Conservation (phyloP, 1,140 invertebrate genomes). For the Cyclina sinensis region DNA sequence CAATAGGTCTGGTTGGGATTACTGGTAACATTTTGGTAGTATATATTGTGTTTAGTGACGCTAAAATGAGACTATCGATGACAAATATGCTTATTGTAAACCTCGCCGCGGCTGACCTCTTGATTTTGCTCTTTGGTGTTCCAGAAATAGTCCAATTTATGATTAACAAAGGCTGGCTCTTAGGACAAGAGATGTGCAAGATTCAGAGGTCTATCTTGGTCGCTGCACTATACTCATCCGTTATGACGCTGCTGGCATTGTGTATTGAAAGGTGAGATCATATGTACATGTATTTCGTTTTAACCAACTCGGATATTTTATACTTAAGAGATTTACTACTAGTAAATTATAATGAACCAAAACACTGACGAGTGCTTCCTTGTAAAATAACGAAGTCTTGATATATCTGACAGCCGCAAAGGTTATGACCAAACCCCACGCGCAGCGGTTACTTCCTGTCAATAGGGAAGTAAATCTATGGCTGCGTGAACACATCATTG, state of each 20-base stretch:
- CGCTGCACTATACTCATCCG: slow-evolving; percentile 84
- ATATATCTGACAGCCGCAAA: no score
- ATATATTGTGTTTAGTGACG: slow-evolving; percentile 82
- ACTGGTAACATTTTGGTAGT: slow-evolving; percentile 85
- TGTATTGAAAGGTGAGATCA: slow-evolving; percentile 86
- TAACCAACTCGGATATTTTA: no score
- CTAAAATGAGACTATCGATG: slow-evolving; percentile 83
- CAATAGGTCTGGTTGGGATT: slow-evolving; percentile 75
- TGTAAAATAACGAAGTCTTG: no score
- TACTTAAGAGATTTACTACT: no score
- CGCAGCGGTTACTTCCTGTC: no score
- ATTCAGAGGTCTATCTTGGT: slow-evolving; percentile 82
- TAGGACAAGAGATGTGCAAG: slow-evolving; percentile 82
- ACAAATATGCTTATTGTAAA: slow-evolving; percentile 86
- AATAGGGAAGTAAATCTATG: no score
- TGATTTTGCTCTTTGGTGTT: slow-evolving; percentile 85
- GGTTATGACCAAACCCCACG: no score
- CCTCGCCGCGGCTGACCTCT: slow-evolving; percentile 84
- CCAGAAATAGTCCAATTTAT: slow-evolving; percentile 86
- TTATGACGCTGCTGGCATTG: slow-evolving; percentile 85
- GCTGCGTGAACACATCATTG: no score
- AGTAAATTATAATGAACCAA: no score
- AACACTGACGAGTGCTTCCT: no score
- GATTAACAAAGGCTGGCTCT: slow-evolving; percentile 84
- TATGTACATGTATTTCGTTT: no score